phyloP scores from a whole-genome alignment of 2,113 vertebrate genomes.

The Tragulus kanchil region DNA sequence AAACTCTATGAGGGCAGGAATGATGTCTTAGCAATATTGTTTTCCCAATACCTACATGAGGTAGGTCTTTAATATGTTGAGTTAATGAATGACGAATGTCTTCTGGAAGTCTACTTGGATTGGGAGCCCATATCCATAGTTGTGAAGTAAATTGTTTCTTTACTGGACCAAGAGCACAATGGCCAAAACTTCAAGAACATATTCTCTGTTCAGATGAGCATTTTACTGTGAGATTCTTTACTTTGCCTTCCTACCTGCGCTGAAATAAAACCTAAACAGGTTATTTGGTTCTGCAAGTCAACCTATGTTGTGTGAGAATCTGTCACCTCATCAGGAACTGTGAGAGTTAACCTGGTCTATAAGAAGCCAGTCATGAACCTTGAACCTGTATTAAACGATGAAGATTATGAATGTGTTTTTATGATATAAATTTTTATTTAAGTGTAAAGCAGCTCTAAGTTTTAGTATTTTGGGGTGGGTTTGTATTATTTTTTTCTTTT shows the following conservation, averaged over 20 bases:
- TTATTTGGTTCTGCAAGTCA: slow-evolving; percentile 71
- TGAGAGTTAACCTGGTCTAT: slow-evolving; percentile 81
- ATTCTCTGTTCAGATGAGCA: neutral
- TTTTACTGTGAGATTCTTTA: slow-evolving; percentile 75
- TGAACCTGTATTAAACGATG: slow-evolving; percentile 82
- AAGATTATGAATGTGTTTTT: slow-evolving; percentile 87
- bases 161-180: neutral
- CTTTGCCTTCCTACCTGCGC: slow-evolving; percentile 74
- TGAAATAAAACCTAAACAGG: slow-evolving; percentile 69
- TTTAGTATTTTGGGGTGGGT: slow-evolving; percentile 82
- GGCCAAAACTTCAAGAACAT: neutral
- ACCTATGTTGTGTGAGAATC: slow-evolving; percentile 70
- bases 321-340: slow-evolving; percentile 78
- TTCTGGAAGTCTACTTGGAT: slow-evolving; percentile 30
- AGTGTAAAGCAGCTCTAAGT: slow-evolving; percentile 85
- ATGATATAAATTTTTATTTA: slow-evolving; percentile 87
- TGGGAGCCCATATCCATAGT: neutral
- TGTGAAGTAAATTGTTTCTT: slow-evolving; percentile 1
- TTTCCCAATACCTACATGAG: neutral
- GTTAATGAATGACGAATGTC: neutral
- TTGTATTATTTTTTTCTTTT: slow-evolving; percentile 80
- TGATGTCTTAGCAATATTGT: neutral
- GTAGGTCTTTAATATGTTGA: neutral
- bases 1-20: slow-evolving; percentile 43
- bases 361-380: slow-evolving; percentile 73